Evolutionary conservation across 2,113 vertebrate species (phyloP), one percentile per base, ranked within the genome.

Genomic region (Archilochus colubris): DNA sequence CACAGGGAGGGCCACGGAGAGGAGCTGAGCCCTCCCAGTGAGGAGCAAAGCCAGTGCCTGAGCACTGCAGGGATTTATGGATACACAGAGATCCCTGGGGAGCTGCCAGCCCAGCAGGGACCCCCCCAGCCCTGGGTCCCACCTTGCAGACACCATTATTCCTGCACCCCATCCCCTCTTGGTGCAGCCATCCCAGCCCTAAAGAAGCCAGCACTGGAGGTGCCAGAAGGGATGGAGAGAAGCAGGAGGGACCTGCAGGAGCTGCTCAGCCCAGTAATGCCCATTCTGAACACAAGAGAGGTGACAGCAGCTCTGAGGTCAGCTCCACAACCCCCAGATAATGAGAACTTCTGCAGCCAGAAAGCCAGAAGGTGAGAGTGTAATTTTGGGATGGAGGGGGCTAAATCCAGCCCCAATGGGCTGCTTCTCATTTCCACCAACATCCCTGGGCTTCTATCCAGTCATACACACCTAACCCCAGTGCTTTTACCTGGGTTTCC

Each of bases 341-440:
- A 46, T 33, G 33, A 30, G 18, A 51, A 20, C 36, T 85, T 72
- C 67, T 67, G 54, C 43, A 77, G 54, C 21, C 36, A 48, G 24
- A 63, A 38, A 2, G 8, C 51, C 10, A 55, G 64, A 61, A 57
- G 5, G 17, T 0, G 1, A 31, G 27, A 5, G 8, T 1, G 0
- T 18, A 24, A 31, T 40, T 93, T 38, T 8, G 23, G 36, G 25
- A 21, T 27, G 9, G 20, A 55, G 5, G 9, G 8, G 4, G 10
- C 31, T 22, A 54, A 58, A 43, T 66, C 44, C 57, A 75, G 27
- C 51, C 51, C 46, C 9, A 24, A 9, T 24, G 33, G 38, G 43
- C 14, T 48, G 40, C 9, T 48, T 53, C 62, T 17, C 20, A 16
- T 54, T 77, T 53, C 40, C 51, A 31, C 22, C 18, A 23, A 30